Base-by-base conservation (phyloP, 2,888 invertebrate genomes). In the Eudemis profundana region DNA sequence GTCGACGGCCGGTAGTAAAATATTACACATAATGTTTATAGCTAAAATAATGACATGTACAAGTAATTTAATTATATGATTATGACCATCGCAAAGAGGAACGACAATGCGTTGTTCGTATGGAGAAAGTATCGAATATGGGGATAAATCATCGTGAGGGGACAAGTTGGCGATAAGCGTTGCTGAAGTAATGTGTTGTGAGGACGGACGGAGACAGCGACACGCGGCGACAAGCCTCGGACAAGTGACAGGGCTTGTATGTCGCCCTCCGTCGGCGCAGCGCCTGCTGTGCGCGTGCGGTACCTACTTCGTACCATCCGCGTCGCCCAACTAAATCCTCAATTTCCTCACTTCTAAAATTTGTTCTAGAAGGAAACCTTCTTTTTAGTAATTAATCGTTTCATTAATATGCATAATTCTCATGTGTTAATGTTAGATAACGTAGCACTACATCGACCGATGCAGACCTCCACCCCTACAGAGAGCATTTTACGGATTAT, bases 81-180 rank as follows among this genome's bases (percentile, higher is more conserved):
- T 79, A 83, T 81, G 81, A 78, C 79, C 77, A 74, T 78, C 78
- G 78, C 80, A 80, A 83, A 82, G 78, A 80, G 78, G 80, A 83
- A 82, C 82, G 82, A 83, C 81, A 81, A 79, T 80, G 77, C 73
- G 59, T 83, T 82, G 81, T 73, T 78, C 76, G 82, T 81, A 83
- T 72, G 79, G 83, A 78, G 88, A 87, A 86, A 87, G 87, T 82
- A 79, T 73, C 76, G 74, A 77, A 77, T 78, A 78, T 78, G 78
- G 73, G 78, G 74, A 89, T 90, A 90, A 89, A 89, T 90, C 89
- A 90, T 89, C 78, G 76, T 74, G 71, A 75, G 78, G 79, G 78
- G 78, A 83, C 86, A 85, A 78, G 82, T 78, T 78, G 74, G 74
- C 83, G 89, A 89, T 89, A 90, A 86, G 82, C 76, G 76, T 75